Evolutionary conservation across 2,113 vertebrate genomes (phyloP).

Genomic region (Mungos mungo): DNA sequence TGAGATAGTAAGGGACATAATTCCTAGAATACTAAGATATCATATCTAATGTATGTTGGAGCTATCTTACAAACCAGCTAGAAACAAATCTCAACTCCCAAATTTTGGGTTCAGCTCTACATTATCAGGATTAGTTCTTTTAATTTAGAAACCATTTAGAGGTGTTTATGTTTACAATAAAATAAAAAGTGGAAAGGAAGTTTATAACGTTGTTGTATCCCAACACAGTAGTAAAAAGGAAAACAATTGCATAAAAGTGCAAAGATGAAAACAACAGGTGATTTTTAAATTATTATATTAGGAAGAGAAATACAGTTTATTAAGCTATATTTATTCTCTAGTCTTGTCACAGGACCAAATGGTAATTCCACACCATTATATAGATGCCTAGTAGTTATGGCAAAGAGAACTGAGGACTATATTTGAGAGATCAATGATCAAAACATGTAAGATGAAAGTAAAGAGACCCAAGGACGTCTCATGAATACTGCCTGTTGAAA

Average conservation of each 20-base stretch:
- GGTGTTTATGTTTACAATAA: neutral
- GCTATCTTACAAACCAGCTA: neutral
- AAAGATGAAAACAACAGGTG: neutral
- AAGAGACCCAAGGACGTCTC: neutral
- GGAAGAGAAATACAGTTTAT: neutral
- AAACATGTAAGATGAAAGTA: neutral
- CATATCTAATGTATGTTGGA: neutral
- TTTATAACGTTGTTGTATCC: neutral
- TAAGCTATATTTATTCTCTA: neutral
- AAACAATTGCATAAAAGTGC: neutral
- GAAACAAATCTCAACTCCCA: neutral
- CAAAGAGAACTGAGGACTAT: neutral
- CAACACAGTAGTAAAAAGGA: neutral
- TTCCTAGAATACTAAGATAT: neutral
- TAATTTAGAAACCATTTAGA: neutral
- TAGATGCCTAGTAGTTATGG: neutral
- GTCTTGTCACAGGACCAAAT: neutral
- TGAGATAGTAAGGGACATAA: neutral
- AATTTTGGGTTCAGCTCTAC: neutral
- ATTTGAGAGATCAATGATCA: neutral
- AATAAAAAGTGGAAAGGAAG: neutral
- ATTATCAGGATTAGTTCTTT: neutral
- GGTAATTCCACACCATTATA: neutral
- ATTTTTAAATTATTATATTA: neutral
- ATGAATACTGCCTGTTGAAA: neutral